These are phyloP conservation scores for rabbit (Oryctolagus cuniculus) DNA, from an alignment of 2,113 vertebrate genomes.

Conservation along the genomic window DNA sequence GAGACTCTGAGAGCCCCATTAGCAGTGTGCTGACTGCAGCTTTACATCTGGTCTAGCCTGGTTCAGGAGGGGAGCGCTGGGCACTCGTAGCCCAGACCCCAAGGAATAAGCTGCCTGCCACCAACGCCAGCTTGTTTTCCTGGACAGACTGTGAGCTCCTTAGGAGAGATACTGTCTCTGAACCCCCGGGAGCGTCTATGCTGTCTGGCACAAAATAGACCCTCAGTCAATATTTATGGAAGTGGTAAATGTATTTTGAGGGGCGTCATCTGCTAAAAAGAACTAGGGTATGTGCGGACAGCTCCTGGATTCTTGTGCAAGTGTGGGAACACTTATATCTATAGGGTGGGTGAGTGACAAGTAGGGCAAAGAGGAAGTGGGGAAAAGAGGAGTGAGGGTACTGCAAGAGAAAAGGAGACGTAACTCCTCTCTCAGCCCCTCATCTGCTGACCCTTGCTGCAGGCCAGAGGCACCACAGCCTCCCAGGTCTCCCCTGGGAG, in stretches of 20 bases:
- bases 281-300: background rate
- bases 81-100: background rate
- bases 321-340: background rate
- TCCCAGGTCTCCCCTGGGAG: background rate
- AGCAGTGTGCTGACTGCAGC: slow-evolving; percentile 41
- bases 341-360: background rate
- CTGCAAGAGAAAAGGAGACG: background rate
- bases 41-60: slow-evolving; percentile 44
- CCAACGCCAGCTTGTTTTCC: background rate
- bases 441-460: background rate
- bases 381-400: background rate
- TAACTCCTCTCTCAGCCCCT: background rate
- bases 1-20: slow-evolving; percentile 49
- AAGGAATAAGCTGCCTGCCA: background rate
- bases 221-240: background rate
- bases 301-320: background rate
- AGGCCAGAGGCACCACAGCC: background rate
- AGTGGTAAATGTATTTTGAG: background rate
- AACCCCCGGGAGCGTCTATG: background rate
- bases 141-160: background rate
- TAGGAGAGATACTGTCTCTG: background rate
- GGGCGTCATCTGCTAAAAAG: background rate
- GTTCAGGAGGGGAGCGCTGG: background rate
- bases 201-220: background rate
- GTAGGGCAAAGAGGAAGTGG: background rate